These are phyloP conservation scores for Vimba vimba DNA, from an alignment of 2,113 vertebrate species.

Conservation along the genomic window DNA sequence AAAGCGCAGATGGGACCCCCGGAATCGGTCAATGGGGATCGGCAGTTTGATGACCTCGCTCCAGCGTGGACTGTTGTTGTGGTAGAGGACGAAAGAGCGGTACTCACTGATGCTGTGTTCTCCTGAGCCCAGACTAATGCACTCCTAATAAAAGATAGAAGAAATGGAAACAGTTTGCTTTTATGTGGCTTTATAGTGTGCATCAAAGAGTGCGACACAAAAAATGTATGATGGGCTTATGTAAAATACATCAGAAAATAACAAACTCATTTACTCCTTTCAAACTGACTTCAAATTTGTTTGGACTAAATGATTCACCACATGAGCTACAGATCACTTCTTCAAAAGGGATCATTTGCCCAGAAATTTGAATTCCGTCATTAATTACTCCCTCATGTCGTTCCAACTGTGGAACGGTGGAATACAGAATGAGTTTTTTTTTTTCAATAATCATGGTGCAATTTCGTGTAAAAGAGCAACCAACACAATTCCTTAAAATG, in stretches of 20 bases:
- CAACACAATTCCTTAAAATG: neutral
- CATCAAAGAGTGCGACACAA: neutral
- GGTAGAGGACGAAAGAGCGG: constrained; percentile 95
- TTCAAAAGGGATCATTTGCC: neutral
- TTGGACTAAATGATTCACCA: neutral
- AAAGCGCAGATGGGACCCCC: constrained; percentile 96
- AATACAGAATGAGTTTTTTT: neutral
- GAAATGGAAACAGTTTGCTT: neutral
- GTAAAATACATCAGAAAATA: constrained; percentile 14
- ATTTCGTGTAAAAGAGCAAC: too few relatives aligned
- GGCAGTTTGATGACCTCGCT: constrained; percentile 93
- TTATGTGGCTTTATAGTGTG: constrained; percentile 5
- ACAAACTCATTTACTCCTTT: constrained; percentile 1
- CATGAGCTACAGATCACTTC: neutral
- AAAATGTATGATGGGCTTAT: neutral
- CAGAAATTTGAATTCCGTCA: neutral
- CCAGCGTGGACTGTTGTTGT: constrained; percentile 98
- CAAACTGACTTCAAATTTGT: constrained; percentile 4
- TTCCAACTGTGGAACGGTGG: neutral
- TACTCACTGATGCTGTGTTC: constrained; percentile 87
- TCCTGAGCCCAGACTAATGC: constrained; percentile 93
- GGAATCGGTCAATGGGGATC: constrained; percentile 94
- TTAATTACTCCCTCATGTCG: neutral
- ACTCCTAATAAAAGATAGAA: constrained; percentile 79
- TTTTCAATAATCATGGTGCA: neutral